Conservation (phyloP, 2,113 vertebrate species). For the Psettodes erumei region DNA sequence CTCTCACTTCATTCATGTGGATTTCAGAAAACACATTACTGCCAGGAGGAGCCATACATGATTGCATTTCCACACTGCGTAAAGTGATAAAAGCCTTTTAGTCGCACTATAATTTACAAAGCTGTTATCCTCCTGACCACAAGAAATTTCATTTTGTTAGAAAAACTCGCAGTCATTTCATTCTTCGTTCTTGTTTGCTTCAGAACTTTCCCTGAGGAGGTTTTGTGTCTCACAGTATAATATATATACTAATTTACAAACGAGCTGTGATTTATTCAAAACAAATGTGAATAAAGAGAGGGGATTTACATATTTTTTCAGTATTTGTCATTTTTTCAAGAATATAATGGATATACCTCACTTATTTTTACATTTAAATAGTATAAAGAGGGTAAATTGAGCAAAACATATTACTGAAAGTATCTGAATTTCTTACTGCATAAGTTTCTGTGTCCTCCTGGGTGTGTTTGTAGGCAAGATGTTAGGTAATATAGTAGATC, state of each 20-base stretch:
- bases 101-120: constrained; percentile 54
- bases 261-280: not conserved
- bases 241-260: not conserved
- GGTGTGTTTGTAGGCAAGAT: not conserved
- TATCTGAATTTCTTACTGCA: not conserved
- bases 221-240: not conserved
- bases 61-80: constrained; percentile 69
- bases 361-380: not conserved
- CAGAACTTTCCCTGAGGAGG: not conserved
- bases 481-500: not conserved
- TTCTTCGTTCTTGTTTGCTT: constrained; percentile 14
- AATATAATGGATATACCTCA: not conserved
- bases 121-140: constrained; percentile 55
- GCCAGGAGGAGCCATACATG: constrained; percentile 49
- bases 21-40: constrained; percentile 42
- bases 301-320: not conserved
- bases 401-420: not conserved
- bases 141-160: constrained; percentile 58
- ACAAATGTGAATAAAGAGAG: not conserved
- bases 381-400: not conserved
- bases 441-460: not conserved
- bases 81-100: constrained; percentile 68
- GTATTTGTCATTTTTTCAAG: not conserved
- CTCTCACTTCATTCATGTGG: constrained; percentile 46
- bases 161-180: constrained; percentile 54